Evolutionary conservation across 2,113 vertebrate genomes (phyloP).

Genomic region (Xiphophorus maculatus): DNA sequence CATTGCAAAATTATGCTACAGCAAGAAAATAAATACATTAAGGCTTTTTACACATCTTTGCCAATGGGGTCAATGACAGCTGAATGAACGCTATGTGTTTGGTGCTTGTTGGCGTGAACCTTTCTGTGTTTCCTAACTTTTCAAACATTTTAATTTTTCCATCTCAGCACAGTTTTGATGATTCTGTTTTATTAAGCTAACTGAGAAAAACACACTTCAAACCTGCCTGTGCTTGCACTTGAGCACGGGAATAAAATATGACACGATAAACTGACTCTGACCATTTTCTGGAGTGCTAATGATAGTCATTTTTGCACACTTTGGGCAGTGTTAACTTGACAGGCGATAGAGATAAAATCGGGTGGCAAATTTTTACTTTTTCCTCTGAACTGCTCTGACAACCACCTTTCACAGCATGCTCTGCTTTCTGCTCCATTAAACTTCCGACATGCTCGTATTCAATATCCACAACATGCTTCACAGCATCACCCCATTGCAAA

Average conservation of each 20-base stretch:
- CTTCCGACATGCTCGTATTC: constrained; percentile 30
- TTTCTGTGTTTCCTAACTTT: neutral
- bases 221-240: constrained; percentile 22
- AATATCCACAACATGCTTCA: constrained; percentile 38
- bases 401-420: constrained; percentile 37
- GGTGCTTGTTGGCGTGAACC: neutral
- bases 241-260: constrained; percentile 45
- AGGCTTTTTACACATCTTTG: neutral
- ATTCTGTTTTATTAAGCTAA: neutral
- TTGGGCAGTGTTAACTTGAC: constrained; percentile 43
- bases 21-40: neutral
- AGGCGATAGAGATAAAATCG: constrained; percentile 59
- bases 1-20: neutral
- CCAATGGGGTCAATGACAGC: neutral
- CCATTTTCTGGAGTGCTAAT: constrained; percentile 26
- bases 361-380: constrained; percentile 44
- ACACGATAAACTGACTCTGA: constrained; percentile 31
- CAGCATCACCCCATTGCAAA: constrained; percentile 42
- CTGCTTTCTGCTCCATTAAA: constrained; percentile 53
- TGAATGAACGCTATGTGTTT: too few species aligned
- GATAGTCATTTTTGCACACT: constrained; percentile 33
- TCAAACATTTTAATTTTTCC: neutral
- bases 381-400: constrained; percentile 45
- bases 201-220: constrained; percentile 17
- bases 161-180: neutral